A percentile compares a stretch with the other conserved stretches of the same genome.
phyloP scores from a whole-genome alignment of 2,113 vertebrate genomes.

The Athene cunicularia region DNA sequence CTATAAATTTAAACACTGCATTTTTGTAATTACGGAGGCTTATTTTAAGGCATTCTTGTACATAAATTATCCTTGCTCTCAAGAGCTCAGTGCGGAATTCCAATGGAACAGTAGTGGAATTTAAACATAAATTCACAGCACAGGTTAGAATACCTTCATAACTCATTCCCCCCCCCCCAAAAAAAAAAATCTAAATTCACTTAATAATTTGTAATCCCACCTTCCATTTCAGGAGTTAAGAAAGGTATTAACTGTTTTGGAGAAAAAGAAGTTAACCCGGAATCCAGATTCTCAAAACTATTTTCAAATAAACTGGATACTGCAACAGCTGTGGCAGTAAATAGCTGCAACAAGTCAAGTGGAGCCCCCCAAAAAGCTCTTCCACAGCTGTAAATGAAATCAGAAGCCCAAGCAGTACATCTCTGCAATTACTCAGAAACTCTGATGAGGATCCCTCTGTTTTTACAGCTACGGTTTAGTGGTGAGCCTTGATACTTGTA shows the following conservation, averaged over 20 bases:
- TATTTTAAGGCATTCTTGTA: constrained; percentile 80
- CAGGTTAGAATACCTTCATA: neutral
- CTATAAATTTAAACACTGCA: constrained; percentile 94
- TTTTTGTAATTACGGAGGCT: constrained; percentile 87
- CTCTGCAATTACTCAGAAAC: neutral
- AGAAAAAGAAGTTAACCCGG: neutral
- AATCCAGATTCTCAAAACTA: neutral
- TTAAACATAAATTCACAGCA: neutral
- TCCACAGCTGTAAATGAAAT: neutral
- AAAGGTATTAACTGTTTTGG: neutral
- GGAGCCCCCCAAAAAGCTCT: neutral
- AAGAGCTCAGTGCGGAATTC: constrained; percentile 48
- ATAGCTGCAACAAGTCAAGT: neutral
- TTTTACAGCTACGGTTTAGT: neutral
- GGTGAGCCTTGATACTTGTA: neutral
- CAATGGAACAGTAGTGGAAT: constrained; percentile 33
- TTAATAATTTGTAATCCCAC: neutral
- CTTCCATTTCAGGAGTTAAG: neutral
- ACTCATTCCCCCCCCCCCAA: neutral
- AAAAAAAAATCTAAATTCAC: neutral
- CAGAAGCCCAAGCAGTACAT: neutral
- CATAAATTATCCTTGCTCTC: constrained; percentile 68
- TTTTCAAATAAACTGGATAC: neutral
- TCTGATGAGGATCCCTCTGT: neutral
- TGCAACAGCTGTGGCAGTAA: rapidly evolving